Evolutionary conservation across 1,140 invertebrate species (phyloP), one percentile per base, ranked within the genome.

Genomic region (Hypothenemus hampei): DNA sequence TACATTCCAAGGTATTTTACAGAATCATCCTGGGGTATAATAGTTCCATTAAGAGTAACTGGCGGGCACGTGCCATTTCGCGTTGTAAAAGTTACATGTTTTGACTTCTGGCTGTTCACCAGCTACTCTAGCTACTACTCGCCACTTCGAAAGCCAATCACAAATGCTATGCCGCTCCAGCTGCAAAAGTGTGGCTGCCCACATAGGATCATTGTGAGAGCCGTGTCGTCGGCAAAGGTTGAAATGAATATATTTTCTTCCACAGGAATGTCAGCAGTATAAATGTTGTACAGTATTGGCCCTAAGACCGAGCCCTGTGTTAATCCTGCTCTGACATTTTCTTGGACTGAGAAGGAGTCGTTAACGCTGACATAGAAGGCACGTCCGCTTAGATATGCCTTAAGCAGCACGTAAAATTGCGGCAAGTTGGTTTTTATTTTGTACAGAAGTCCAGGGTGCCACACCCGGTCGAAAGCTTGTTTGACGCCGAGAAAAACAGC

Each of bases 401-500:
- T 19, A 5, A 39, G 13, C 13, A 39, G 13, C 6, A 19, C 18
- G 36, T 39, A 39, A 8, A 15, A 19, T 13, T 39, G 13, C 13
- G 36, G 36, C 13, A 13, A 13, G 6, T 15, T 13, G 36, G 13
- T 39, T 39, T 39, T 39, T 39, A 39, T 15, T 19, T 39, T 39
- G 18, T 7, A 39, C 6, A 15, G 13, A 39, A 39, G 36, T 39
- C 36, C 36, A 13, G 5, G 5, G 18, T 7, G 36, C 36, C 36
- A 39, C 6, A 39, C 36, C 13, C 36, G 13, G 13, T 39, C 18
- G 13, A 39, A 39, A 13, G 36, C 36, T 39, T 39, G 36, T 13
- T 39, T 15, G 2, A 72, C 61, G 35, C 73, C 69, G 1, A 72
- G 6, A 39, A 39, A 5, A 39, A 39, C 18, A 19, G 36, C 13